Conservation (phyloP, 2,113 vertebrate genomes). For the Brachirus orientalis region DNA sequence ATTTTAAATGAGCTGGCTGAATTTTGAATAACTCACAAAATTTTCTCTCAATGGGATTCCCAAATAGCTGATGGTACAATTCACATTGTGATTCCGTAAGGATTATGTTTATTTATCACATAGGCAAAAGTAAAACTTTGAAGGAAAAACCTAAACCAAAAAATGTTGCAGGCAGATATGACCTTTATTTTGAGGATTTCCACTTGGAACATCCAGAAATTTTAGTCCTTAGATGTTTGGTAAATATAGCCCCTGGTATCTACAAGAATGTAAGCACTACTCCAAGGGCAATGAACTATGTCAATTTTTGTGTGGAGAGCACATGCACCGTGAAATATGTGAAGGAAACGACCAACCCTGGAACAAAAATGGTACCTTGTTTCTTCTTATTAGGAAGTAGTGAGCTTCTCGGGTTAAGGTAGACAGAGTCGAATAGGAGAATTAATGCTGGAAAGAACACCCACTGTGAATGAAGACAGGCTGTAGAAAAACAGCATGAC, state of each 20-base stretch:
- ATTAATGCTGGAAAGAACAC: constrained; percentile 26
- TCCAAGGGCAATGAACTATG: constrained; percentile 5
- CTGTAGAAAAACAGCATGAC: constrained; percentile 11
- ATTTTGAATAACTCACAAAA: no score
- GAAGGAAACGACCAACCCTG: constrained; percentile 8
- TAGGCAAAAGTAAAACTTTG: no score
- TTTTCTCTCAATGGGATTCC: no score
- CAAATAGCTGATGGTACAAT: no score
- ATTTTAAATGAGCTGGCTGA: no score
- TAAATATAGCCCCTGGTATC: background rate
- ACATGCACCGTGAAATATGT: constrained; percentile 20
- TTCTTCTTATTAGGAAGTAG: constrained; percentile 21
- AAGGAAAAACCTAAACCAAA: no score
- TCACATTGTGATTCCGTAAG: no score
- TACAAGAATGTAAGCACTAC: background rate
- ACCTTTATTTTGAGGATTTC: background rate
- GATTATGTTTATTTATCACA: no score
- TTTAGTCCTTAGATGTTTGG: background rate
- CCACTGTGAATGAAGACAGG: constrained; percentile 25
- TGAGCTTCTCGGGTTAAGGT: constrained; percentile 2
- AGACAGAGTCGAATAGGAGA: constrained; percentile 31
- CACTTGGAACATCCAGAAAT: background rate
- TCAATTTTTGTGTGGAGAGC: background rate
- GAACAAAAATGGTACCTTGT: constrained; percentile 14
- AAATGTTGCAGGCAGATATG: no score